Percentiles rank a stretch among this genome's conserved stretches.
phyloP scores from a whole-genome alignment of 2,888 invertebrate genomes.

The Polia nebulosa region DNA sequence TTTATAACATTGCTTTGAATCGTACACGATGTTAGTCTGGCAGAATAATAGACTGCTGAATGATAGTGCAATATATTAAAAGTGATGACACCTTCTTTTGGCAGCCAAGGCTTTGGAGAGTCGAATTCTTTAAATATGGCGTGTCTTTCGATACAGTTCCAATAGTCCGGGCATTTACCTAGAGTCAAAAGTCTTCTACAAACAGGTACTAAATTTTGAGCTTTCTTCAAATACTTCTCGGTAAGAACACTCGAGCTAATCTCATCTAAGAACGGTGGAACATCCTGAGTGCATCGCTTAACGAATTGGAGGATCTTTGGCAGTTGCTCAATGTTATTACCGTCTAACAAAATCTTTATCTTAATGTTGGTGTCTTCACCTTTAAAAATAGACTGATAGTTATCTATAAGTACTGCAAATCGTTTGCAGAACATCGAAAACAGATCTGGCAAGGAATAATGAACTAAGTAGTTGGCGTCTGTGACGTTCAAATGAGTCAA shows the following conservation, averaged over 20 bases:
- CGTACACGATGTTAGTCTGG: conserved; percentile 81
- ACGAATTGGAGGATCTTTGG: conserved; percentile 92
- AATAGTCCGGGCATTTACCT: conserved; percentile 92
- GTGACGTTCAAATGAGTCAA: conserved; percentile 92
- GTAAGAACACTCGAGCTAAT: conserved; percentile 78
- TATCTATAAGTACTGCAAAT: conserved; percentile 92
- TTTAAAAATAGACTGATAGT: conserved; percentile 88
- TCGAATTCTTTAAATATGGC: conserved; percentile 89
- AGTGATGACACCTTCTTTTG: conserved; percentile 89
- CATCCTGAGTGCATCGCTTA: conserved; percentile 83
- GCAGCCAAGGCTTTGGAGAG: conserved; percentile 88
- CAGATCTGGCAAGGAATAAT: conserved; percentile 93
- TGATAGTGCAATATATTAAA: conserved; percentile 91
- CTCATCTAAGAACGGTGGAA: conserved; percentile 79
- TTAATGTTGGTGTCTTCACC: conserved; percentile 73
- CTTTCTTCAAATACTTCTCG: conserved; percentile 84
- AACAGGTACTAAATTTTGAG: conserved; percentile 83
- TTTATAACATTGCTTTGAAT: conserved; percentile 69
- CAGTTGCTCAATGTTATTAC: conserved; percentile 90
- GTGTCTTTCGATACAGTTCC: conserved; percentile 92
- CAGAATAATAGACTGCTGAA: conserved; percentile 92
- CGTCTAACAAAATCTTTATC: conserved; percentile 91
- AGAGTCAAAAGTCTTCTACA: conserved; percentile 92
- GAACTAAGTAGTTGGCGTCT: conserved; percentile 93
- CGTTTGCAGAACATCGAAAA: conserved; percentile 93